Evolutionary conservation across 2,888 invertebrate genomes (phyloP).

Genomic region (Acleris holmiana): DNA sequence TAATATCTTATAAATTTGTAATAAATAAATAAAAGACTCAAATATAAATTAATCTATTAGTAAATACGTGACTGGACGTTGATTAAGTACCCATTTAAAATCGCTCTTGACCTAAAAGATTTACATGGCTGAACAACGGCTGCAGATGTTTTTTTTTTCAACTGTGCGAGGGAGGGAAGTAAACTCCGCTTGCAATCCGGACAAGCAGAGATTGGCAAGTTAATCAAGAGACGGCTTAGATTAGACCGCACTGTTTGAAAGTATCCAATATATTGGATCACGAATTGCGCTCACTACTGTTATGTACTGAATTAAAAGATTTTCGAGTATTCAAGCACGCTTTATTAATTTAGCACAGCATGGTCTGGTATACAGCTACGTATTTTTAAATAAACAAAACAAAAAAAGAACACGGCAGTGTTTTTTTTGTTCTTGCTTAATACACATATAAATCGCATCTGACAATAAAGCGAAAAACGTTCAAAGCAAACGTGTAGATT

Average conservation of each 20-base stretch:
- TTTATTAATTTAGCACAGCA: background rate
- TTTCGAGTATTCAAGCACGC: background rate
- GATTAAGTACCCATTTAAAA: background rate
- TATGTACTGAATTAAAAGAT: background rate
- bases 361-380: background rate
- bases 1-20: too few relatives aligned
- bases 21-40: too few relatives aligned
- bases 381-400: background rate
- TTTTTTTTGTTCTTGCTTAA: conserved; percentile 10
- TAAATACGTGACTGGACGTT: background rate
- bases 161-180: conserved; percentile 1
- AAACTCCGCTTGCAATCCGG: conserved; percentile 9
- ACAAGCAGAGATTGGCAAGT: conserved; percentile 36
- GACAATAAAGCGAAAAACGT: conserved; percentile 34
- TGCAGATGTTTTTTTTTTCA: conserved; percentile 9
- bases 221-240: conserved; percentile 37
- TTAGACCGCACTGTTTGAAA: conserved; percentile 27
- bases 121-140: conserved; percentile 44
- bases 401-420: background rate
- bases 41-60: background rate
- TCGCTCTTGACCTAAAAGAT: conserved; percentile 46
- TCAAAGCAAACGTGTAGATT: conserved; percentile 38
- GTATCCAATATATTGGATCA: conserved; percentile 14
- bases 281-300: background rate
- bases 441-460: conserved; percentile 28